A percentile compares a stretch with the other conserved stretches of the same genome.
These are phyloP conservation scores for Porites australiensis DNA, from an alignment of 64 coral and sea anemone species.

Conservation along the genomic window DNA sequence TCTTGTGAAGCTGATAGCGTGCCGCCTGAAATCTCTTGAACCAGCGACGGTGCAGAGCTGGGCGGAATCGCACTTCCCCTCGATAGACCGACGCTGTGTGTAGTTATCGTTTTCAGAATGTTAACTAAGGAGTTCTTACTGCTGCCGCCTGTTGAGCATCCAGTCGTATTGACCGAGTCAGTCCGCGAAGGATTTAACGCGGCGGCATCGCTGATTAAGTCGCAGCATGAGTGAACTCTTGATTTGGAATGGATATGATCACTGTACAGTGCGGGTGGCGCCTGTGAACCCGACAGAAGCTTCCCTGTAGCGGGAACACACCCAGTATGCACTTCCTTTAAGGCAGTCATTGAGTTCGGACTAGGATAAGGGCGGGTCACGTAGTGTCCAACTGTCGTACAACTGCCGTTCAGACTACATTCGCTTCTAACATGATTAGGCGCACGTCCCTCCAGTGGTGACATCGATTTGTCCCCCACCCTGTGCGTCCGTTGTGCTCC, in stretches of 20 bases:
- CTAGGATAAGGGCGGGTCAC: background rate
- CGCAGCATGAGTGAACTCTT: conserved; percentile 8
- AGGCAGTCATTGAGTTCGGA: background rate
- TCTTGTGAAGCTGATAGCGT: background rate
- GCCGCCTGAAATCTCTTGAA: background rate
- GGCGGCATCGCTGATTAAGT: background rate
- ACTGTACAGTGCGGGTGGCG: background rate
- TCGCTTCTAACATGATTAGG: background rate
- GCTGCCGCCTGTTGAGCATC: background rate
- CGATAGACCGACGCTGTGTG: background rate
- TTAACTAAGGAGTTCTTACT: background rate
- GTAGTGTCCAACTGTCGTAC: background rate
- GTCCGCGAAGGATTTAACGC: background rate
- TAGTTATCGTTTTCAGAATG: background rate
- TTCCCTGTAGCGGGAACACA: background rate
- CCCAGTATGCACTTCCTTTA: background rate
- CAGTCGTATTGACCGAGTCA: background rate
- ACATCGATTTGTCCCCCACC: background rate
- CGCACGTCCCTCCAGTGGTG: background rate
- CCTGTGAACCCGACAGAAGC: background rate
- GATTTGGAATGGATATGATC: background rate
- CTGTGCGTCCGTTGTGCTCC: background rate
- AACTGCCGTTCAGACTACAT: background rate
- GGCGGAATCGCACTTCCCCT: background rate
- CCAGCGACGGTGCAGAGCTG: background rate